phyloP scores from a whole-genome alignment of 2,888 invertebrate genomes.

The Leucania comma region DNA sequence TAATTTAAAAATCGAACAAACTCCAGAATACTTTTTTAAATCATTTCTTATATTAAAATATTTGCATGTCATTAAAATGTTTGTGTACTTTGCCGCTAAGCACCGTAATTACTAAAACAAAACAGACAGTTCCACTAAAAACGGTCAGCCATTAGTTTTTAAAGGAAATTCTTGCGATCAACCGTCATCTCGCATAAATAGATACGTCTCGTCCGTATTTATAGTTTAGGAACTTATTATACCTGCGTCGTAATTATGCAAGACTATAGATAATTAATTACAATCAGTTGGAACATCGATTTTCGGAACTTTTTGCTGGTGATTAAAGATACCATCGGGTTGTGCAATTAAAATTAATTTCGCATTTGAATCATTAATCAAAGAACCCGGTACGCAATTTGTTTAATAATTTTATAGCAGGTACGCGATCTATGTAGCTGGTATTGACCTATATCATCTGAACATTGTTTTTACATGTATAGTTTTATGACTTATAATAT shows the following conservation, averaged over 20 bases:
- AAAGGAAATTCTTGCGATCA: conserved; percentile 56
- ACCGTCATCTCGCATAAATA: conserved; percentile 53
- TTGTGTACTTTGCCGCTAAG: conserved; percentile 61
- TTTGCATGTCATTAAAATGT: conserved; percentile 44
- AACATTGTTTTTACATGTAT: neutral
- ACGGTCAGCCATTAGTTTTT: conserved; percentile 44
- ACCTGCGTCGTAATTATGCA: conserved; percentile 22
- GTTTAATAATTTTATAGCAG: conserved; percentile 18
- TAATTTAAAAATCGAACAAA: conserved; percentile 6
- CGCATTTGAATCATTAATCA: conserved; percentile 54
- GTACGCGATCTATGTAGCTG: too few species aligned
- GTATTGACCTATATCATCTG: conserved; percentile 3
- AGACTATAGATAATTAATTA: conserved; percentile 48
- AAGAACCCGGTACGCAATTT: conserved; percentile 34
- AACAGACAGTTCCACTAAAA: conserved; percentile 51
- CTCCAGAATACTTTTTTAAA: conserved; percentile 1
- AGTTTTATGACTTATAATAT: too few species aligned
- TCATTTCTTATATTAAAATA: conserved; percentile 12
- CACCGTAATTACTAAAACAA: conserved; percentile 61
- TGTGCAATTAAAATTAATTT: conserved; percentile 43
- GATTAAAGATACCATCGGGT: conserved; percentile 34
- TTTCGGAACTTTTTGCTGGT: conserved; percentile 47
- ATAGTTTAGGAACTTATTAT: conserved; percentile 18
- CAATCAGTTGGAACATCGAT: conserved; percentile 44
- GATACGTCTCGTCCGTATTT: conserved; percentile 21